Percentiles rank a stretch among this genome's conserved stretches.
These are phyloP conservation scores for Eretmochelys imbricata DNA, from an alignment of 2,113 vertebrate species.

Conservation along the genomic window DNA sequence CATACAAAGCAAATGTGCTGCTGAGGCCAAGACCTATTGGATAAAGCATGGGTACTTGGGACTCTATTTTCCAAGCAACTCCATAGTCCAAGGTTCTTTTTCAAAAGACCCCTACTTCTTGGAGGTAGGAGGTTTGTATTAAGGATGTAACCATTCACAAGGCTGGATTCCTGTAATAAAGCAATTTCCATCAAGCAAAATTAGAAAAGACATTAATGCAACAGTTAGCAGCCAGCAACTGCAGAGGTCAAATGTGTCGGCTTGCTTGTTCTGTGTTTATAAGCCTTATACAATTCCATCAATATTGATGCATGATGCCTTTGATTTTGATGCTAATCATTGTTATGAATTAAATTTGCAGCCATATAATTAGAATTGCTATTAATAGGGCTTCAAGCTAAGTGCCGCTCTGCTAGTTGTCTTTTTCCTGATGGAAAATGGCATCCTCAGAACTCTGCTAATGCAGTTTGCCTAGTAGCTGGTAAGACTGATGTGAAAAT, in stretches of 20 bases:
- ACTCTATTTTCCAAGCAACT: neutral
- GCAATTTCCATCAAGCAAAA: conserved; percentile 56
- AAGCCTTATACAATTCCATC: conserved; percentile 75
- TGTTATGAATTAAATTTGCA: conserved; percentile 83
- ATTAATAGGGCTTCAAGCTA: conserved; percentile 82
- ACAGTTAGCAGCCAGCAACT: conserved; percentile 66
- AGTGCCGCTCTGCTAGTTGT: conserved; percentile 61
- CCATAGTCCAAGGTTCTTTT: neutral
- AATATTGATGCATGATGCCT: conserved; percentile 84
- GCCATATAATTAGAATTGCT: conserved; percentile 83
- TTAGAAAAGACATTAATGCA: conserved; percentile 70
- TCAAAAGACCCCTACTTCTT: conserved; percentile 11
- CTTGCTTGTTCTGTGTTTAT: conserved; percentile 76
- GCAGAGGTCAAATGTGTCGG: conserved; percentile 47
- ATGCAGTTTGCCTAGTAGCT: conserved; percentile 61
- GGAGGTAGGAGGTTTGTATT: neutral
- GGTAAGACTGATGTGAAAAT: conserved; percentile 63
- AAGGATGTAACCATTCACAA: neutral
- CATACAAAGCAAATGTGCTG: conserved; percentile 13
- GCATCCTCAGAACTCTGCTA: conserved; percentile 70
- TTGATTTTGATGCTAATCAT: conserved; percentile 83
- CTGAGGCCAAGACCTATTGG: neutral
- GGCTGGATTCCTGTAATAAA: conserved; percentile 39
- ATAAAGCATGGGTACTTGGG: neutral
- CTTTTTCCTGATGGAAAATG: conserved; percentile 77